Evolutionary conservation across 2,888 invertebrate species (phyloP).

Genomic region (Caenorhabditis zanzibari): DNA sequence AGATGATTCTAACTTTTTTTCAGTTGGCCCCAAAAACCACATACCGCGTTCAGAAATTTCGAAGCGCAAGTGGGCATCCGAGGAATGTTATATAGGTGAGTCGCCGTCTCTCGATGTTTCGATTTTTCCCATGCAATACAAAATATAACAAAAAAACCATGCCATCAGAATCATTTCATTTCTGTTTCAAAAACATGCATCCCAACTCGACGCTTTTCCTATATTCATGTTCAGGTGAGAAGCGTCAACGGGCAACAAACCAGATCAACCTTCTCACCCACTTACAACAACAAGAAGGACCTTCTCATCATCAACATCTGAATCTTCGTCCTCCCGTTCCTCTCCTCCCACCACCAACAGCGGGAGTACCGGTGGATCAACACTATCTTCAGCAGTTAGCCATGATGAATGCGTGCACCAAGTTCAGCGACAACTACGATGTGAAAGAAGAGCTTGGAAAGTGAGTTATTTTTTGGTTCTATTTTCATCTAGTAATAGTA

Average conservation of each 20-base stretch:
- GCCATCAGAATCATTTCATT: slow-evolving; percentile 9
- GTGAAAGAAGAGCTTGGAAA: slow-evolving; percentile 99
- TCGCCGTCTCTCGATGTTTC: slow-evolving; percentile 17
- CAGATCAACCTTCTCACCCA: slow-evolving; percentile 52
- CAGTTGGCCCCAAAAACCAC: slow-evolving; percentile 60
- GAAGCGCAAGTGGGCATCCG: slow-evolving; percentile 70
- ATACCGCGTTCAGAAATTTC: slow-evolving; percentile 67
- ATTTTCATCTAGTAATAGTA: slow-evolving; percentile 4
- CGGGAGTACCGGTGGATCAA: slow-evolving; percentile 32
- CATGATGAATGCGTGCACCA: slow-evolving; percentile 88
- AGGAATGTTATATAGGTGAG: slow-evolving; percentile 70
- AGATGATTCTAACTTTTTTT: slow-evolving; percentile 2
- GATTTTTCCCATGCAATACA: slow-evolving; percentile 18
- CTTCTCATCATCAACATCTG: slow-evolving; percentile 31
- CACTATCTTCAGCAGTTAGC: slow-evolving; percentile 53
- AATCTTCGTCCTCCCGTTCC: slow-evolving; percentile 30
- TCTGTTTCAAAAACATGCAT: slow-evolving; percentile 37
- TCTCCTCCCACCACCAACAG: slow-evolving; percentile 42
- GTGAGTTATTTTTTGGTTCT: slow-evolving; percentile 87
- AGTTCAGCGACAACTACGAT: slow-evolving; percentile 99
- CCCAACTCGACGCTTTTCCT: slow-evolving; percentile 44
- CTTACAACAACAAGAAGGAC: slow-evolving; percentile 42
- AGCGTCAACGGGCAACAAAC: slow-evolving; percentile 60
- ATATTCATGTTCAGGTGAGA: slow-evolving; percentile 57
- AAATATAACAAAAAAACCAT: slow-evolving; percentile 2